Base-by-base conservation (phyloP, 2,888 invertebrate genomes). In the Leptinotarsa juncta region DNA sequence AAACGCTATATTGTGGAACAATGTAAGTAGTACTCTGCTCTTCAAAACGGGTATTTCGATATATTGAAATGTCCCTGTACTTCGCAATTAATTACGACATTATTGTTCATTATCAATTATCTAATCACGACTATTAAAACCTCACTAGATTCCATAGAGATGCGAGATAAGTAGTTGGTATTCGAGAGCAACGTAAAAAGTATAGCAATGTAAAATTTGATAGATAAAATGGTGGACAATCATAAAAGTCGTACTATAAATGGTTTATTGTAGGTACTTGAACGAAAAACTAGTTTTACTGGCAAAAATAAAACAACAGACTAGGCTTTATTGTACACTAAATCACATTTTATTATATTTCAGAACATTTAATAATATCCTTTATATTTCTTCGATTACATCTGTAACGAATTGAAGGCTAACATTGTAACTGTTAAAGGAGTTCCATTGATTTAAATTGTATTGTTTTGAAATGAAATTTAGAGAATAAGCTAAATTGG, bases 341-440 rank as follows among this genome's bases (percentile, higher is more conserved):
- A 79, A 79, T 79, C 79, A 79, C 74, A 76, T 77, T 79, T 79
- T 79, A 79, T 79, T 79, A 79, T 79, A 79, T 79, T 79, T 75
- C 76, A 51, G 71, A 79, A 76, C 79, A 75, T 79, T 79, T 73
- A 76, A 71, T 77, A 77, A 75, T 75, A 73, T 71, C 76, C 74
- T 67, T 72, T 74, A 71, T 69, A 74, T 76, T 74, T 67, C 71
- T 71, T 70, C 75, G 74, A 76, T 75, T 71, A 76, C 73, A 69
- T 71, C 67, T 74, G 69, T 55, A 72, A 72, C 55, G 76, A 75
- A 78, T 74, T 74, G 12, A 71, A 71, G 67, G 71, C 73, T 70
- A 75, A 75, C 75, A 78, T 76, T 76, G 76, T 73, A 73, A 62
- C 62, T 65, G 75, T 65, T 70, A 65, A 53, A 72, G 55, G 70